Base-by-base conservation (phyloP, 2,888 invertebrate species). In the Zygothrica quintamaculata region DNA sequence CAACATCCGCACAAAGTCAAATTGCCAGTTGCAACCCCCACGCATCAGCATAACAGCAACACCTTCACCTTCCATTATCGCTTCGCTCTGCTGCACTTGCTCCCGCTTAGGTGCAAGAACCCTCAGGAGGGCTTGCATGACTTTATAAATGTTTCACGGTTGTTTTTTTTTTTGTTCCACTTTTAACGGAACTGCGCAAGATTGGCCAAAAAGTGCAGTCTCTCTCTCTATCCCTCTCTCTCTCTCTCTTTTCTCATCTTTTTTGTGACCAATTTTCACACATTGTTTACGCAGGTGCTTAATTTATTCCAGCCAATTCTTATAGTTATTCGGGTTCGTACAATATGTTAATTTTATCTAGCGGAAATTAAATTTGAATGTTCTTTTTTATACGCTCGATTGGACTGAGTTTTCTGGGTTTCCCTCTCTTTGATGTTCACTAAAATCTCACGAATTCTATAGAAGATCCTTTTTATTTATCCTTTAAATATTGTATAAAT, bases 111-210 rank as follows among this genome's bases (percentile, higher is more conserved):
- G 9, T 12, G 31, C 22, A 8, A 8, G 12, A 12, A 55, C 47
- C 29, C 44, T 12, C 25, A 53, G 43, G 40, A 60, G 58, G 65
- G 74, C n/a, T 42, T 60, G 64, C 36, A 56, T 42, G 42, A 26
- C 33, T 64, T 48, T 37, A 18, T 16, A 12, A 43, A 48, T 53
- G 42, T 47, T 72, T 57, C 61, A 73, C 65, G 69, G 64, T 77
- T 73, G 50, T 60, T 55, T 55, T 66, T n/a, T n/a, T n/a, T n/a
- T n/a, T n/a, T n/a, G n/a, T n/a, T 71, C 57, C 48, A 62, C 39
- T 62, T 37, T n/a, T 16, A 77, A 46, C 86, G 80, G 80, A 80
- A 80, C 84, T 80, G 84, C 86, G 77, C 70, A 52, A 77, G 75
- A 75, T 77, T 77, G 74, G 74, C 70, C 59, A 58, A 75, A 22